Evolutionary conservation across 2,888 invertebrate genomes (phyloP), one percentile per base, ranked within the genome.

Genomic region (Automeris io): DNA sequence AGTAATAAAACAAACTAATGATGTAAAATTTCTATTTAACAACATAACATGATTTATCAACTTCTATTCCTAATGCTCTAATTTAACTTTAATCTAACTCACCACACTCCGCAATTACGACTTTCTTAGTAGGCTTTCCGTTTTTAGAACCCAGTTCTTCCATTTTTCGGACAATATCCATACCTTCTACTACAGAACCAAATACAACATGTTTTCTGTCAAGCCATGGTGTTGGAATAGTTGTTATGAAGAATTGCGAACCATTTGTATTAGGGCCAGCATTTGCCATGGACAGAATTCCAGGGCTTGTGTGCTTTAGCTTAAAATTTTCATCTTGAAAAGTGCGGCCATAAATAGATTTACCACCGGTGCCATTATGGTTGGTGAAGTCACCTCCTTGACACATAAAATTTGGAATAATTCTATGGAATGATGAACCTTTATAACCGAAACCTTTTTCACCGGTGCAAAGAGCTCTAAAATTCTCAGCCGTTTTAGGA

Each of bases 261-360:
- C 98, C 98, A 77, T 98, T 98, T 48, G 98, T 97, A 72, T 97
- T 93, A 18, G 95, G 93, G 13, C 98, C 98, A 61, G 97, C 94
- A 78, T 98, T 98, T 39, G 97, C 97, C 97, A 98, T 98, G 5
- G 97, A 97, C 66, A 98, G 83, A 41, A 93, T 90, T 64, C 97
- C 98, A 44, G 95, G 91, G 44, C 93, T 94, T 41, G 94, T 93
- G 79, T 99, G 98, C 86, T 93, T 96, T 71, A 97, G 86, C 39
- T 89, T 90, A 88, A 99, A 99, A 88, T 98, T 98, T 83, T 99
- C 98, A 81, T 99, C 99, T 49, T 90, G 91, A 85, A 99, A 99
- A 37, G 71, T 79, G 78, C 96, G 96, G 25, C 98, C 98, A 69
- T 98, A 98, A 79, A 99, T 98, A 43, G 97, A 97, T 80, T 96